phyloP scores from a whole-genome alignment of 2,113 vertebrate genomes.

The Cariama cristata region DNA sequence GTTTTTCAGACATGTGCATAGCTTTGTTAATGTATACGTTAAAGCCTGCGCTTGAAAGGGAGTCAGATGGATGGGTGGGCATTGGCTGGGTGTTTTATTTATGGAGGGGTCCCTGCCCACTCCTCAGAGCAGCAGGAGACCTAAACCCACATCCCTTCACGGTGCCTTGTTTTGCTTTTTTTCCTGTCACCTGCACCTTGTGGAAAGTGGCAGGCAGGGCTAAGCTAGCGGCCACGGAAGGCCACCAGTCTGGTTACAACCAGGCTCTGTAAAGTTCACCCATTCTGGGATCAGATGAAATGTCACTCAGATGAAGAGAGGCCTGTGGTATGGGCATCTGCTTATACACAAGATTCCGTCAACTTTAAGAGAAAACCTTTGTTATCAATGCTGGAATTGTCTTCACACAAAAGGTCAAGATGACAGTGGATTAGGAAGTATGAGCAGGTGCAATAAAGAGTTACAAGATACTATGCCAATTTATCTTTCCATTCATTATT shows the following conservation, averaged over 20 bases:
- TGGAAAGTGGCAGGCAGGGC: neutral
- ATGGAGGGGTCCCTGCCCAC: neutral
- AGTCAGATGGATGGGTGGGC: neutral
- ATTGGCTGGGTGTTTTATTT: neutral
- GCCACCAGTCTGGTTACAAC: neutral
- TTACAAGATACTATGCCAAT: neutral
- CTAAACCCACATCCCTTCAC: neutral
- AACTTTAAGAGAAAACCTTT: neutral
- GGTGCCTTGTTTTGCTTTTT: neutral
- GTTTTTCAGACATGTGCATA: neutral
- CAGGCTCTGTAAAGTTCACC: neutral
- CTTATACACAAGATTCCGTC: neutral
- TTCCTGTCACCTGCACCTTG: neutral
- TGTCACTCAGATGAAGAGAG: neutral
- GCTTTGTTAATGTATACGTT: neutral
- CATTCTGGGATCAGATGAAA: neutral
- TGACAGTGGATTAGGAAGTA: neutral
- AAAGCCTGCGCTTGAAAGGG: neutral
- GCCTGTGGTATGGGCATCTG: neutral
- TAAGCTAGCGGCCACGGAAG: accelerated
- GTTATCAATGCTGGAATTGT: neutral
- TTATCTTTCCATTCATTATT: neutral
- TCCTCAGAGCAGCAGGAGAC: neutral
- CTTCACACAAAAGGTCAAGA: neutral
- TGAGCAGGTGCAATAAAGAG: neutral